Percentiles rank a stretch among this genome's conserved stretches.
Conservation (phyloP, 2,888 invertebrate species). For the Sinotaia quadrata region DNA sequence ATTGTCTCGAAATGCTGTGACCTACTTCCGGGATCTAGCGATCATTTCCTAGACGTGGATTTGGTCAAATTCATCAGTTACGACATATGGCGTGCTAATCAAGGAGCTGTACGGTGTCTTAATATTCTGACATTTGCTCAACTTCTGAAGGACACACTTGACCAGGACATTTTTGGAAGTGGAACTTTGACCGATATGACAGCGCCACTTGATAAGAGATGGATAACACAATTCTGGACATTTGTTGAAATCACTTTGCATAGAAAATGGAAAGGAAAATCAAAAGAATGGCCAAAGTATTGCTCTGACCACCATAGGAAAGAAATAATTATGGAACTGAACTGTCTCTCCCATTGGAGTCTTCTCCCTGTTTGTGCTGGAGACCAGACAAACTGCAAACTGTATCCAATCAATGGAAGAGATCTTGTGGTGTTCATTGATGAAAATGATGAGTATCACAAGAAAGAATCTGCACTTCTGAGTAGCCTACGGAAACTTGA, state of each 20-base stretch:
- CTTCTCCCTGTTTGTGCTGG: background rate
- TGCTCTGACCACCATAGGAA: background rate
- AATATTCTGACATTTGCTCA: background rate
- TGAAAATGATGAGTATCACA: background rate
- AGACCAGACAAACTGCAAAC: background rate
- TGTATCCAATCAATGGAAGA: conserved; percentile 1
- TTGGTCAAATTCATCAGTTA: background rate
- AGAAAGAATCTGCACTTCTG: too few relatives aligned
- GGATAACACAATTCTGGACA: conserved; percentile 1
- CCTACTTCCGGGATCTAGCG: conserved; percentile 2
- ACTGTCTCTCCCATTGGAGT: conserved; percentile 7
- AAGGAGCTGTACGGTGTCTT: background rate
- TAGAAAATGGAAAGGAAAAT: too few relatives aligned
- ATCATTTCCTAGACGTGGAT: background rate
- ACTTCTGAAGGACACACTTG: background rate
- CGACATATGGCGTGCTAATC: background rate
- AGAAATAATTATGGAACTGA: background rate
- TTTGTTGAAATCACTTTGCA: background rate
- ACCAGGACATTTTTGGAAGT: background rate
- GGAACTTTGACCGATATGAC: background rate
- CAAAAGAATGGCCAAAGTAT: too few relatives aligned
- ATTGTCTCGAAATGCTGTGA: conserved; percentile 4
- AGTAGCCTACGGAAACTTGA: conserved; percentile 4
- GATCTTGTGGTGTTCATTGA: conserved; percentile 3
- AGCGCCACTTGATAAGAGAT: background rate